phyloP scores from a whole-genome alignment of 2,113 vertebrate genomes.

The Jaculus jaculus region DNA sequence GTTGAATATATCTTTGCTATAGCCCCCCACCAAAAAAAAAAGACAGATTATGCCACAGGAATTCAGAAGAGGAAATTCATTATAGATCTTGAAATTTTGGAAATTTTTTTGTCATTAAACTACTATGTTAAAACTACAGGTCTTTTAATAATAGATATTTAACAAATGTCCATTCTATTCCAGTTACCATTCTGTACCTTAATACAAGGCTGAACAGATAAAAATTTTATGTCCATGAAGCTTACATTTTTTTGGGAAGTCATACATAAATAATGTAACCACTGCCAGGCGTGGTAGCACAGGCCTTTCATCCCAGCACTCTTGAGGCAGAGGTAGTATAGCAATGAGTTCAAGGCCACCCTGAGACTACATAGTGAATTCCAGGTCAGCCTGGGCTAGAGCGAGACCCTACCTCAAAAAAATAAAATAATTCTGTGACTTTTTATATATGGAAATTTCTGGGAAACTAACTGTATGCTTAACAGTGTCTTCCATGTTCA shows the following conservation, averaged over 20 bases:
- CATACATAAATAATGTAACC: neutral
- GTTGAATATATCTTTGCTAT: too few species aligned
- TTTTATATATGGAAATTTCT: neutral
- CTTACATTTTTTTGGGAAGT: constrained; percentile 3
- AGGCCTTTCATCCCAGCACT: too few species aligned
- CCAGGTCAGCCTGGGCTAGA: too few species aligned
- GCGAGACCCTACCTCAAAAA: too few species aligned
- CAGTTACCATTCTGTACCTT: neutral
- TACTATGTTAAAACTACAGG: constrained; percentile 1
- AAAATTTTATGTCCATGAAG: neutral
- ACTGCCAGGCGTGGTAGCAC: neutral
- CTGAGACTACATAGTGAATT: too few species aligned
- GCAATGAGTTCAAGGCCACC: too few species aligned
- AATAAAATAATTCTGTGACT: neutral
- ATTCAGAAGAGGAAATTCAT: constrained; percentile 25
- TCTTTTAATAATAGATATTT: constrained; percentile 11
- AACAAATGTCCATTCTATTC: neutral
- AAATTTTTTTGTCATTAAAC: neutral
- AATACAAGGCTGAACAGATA: neutral
- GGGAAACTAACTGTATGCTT: neutral
- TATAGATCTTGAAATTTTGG: neutral
- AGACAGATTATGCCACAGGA: neutral
- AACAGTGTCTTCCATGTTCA: neutral
- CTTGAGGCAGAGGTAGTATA: too few species aligned
- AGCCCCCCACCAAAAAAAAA: too few species aligned